Evolutionary conservation across 2,113 vertebrate species (phyloP), one percentile per base, ranked within the genome.

Genomic region (Gnathonemus echidnorhynchus): DNA sequence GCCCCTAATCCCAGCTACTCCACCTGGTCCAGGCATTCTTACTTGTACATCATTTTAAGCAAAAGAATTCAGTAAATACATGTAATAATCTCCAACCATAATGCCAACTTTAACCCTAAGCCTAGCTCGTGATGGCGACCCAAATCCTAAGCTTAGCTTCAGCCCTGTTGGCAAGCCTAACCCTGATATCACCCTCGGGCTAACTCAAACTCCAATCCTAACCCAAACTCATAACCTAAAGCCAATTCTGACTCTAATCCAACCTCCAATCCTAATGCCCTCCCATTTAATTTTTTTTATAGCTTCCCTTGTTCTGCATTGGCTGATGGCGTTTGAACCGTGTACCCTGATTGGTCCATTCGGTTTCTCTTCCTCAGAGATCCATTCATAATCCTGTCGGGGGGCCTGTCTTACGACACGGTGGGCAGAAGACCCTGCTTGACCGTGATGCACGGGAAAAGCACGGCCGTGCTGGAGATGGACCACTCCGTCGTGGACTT

Each of bases 401-500:
- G 98, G 92, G 98, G 98, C 62, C 95, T 99, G 92, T 98, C 98
- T 1, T 99, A 99, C 88, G 98, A 99, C 90, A 99, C 98, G 50
- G 97, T 98, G 91, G 98, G 98, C 92, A 97, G 98, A 93, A 96
- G 98, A 95, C 97, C 98, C 80, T 99, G 98, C 94, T 95, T 99
- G 94, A 99, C 98, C 27, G 98, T 99, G 92, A 99, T 99, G 98
- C 98, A 99, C 21, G 98, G 98, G 3, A 99, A 99, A 92, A 99
- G 97, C 93, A 99, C 98, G 42, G 95, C 98, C 74, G 98, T 99
- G 90, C 95, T 99, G 91, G 98, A 99, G 96, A 99, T 99, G 98
- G 98, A 99, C 97, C 99, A 97, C 93, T 97, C 97, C 10, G 99
- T 99, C 88, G 98, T 99, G 90, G 98, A 99, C 92, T 99, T 99